Evolutionary conservation across 2,888 invertebrate genomes (phyloP), one percentile per base, ranked within the genome.

Genomic region (Cetonia aurata): DNA sequence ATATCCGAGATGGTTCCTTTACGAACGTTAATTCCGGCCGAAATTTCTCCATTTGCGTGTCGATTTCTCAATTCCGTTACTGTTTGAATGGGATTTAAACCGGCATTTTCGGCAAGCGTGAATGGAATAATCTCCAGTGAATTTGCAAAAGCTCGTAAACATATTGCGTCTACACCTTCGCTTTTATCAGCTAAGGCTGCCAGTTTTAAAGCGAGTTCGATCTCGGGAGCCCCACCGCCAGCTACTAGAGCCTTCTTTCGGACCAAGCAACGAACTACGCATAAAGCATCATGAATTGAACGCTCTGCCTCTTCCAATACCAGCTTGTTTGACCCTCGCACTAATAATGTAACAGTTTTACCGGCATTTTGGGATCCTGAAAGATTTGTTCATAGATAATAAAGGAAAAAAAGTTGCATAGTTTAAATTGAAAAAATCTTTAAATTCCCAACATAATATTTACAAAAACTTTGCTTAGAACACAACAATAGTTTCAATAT

Each of bases 161-260:
- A 98, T 85, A 99, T 98, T 72, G 97, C 95, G 83, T 97, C 96
- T 62, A 97, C 93, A 67, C 98, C 99, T 66, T 93, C 91, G 46
- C 96, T 89, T 0, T 92, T 91, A 79, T 96, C 91, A 0, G 98
- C 92, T 74, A 92, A 88, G 19, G 93, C 91, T 6, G 93, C 92
- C 67, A 99, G 87, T 71, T 92, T 91, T 37, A 97, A 87, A 0
- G 98, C 93, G 73, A 99, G 88, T 83, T 98, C 97, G 74, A 96
- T 98, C 87, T 99, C 99, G 3, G 99, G 98, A 12, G 98, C 97
- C 55, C 99, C 99, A 59, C 99, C 99, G 72, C 99, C 99, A 67
- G 97, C 93, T 83, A 98, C 92, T 77, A 98, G 86, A 53, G 96
- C 96, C 72, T 92, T 92, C 75, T 97, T 93, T 79, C 97, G 96